Evolutionary conservation across 1,140 invertebrate species (phyloP).

Genomic region (Danaus plexippus): DNA sequence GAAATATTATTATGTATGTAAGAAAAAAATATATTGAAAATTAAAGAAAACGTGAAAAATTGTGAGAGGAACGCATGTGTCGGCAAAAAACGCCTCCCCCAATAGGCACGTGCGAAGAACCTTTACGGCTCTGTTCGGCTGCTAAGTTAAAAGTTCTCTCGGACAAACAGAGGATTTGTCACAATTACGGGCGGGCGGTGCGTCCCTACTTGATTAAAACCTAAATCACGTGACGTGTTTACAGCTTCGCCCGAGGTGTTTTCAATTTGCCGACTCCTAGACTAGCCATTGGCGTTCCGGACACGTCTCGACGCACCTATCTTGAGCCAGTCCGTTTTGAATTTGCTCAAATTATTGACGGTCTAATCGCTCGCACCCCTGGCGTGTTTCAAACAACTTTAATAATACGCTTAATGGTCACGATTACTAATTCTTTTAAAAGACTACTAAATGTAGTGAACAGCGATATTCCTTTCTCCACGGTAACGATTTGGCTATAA

Average conservation of each 20-base stretch:
- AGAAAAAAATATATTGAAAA: too few species aligned
- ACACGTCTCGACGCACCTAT: constrained; percentile 61
- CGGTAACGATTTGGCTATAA: constrained; percentile 45
- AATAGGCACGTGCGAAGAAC: constrained; percentile 53
- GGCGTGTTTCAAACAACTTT: constrained; percentile 21
- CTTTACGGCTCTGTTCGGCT: constrained; percentile 48
- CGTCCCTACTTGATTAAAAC: constrained; percentile 71
- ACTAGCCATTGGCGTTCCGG: constrained; percentile 60
- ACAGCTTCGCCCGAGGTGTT: constrained; percentile 67
- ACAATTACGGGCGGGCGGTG: constrained; percentile 65
- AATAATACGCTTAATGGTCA: constrained; percentile 31
- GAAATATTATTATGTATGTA: too few species aligned
- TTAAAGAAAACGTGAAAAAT: too few species aligned
- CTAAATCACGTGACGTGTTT: constrained; percentile 72
- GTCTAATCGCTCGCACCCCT: constrained; percentile 49
- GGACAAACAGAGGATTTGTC: constrained; percentile 72
- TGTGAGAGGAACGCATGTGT: too few species aligned
- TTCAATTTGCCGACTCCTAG: constrained; percentile 65
- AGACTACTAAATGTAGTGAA: constrained; percentile 39
- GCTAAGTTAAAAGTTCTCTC: constrained; percentile 68
- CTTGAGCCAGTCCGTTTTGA: constrained; percentile 59
- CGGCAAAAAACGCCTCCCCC: constrained; percentile 60
- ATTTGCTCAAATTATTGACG: constrained; percentile 69
- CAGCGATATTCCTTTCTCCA: constrained; percentile 37
- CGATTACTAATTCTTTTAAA: constrained; percentile 65